Conservation (phyloP, 2,888 invertebrate genomes). For the Polydrusus cervinus region DNA sequence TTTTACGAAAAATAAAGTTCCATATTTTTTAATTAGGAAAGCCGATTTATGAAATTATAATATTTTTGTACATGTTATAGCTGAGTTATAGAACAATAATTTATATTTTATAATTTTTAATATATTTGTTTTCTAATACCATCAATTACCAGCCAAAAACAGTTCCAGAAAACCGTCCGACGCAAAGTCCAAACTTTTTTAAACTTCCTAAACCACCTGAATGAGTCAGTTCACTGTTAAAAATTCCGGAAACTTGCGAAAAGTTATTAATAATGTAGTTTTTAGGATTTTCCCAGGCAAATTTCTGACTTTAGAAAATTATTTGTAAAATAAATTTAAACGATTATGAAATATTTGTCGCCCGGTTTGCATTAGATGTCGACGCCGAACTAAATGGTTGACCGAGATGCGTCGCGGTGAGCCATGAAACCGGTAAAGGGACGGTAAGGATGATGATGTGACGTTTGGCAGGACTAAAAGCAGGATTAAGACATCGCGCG, state of each 20-base stretch:
- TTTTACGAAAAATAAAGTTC: too few relatives aligned
- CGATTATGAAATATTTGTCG: slow-evolving; percentile 30
- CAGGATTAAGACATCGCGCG: slow-evolving; percentile 41
- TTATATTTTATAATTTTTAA: too few relatives aligned
- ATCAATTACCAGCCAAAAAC: slow-evolving; percentile 37
- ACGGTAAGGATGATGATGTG: slow-evolving; percentile 38
- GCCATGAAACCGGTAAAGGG: slow-evolving; percentile 50
- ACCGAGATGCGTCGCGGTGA: slow-evolving; percentile 55
- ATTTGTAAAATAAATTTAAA: slow-evolving; percentile 20
- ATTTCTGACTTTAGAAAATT: slow-evolving; percentile 22
- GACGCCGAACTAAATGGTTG: slow-evolving; percentile 60
- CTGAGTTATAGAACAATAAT: too few relatives aligned
- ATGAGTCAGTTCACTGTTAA: slow-evolving; percentile 19
- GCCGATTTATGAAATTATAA: too few relatives aligned
- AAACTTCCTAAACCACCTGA: slow-evolving; percentile 4
- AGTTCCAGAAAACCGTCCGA: slow-evolving; percentile 13
- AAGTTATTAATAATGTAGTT: neutral
- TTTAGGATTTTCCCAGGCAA: slow-evolving; percentile 3
- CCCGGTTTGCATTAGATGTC: slow-evolving; percentile 57
- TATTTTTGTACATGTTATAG: too few relatives aligned
- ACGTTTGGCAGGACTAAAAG: slow-evolving; percentile 38
- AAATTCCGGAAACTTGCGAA: neutral
- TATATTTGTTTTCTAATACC: slow-evolving; percentile 10
- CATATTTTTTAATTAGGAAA: too few relatives aligned
- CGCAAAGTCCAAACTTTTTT: slow-evolving; percentile 29